A percentile compares a stretch with the other conserved stretches of the same genome.
Conservation (phyloP, 2,888 invertebrate species). For the Oithona nana region DNA sequence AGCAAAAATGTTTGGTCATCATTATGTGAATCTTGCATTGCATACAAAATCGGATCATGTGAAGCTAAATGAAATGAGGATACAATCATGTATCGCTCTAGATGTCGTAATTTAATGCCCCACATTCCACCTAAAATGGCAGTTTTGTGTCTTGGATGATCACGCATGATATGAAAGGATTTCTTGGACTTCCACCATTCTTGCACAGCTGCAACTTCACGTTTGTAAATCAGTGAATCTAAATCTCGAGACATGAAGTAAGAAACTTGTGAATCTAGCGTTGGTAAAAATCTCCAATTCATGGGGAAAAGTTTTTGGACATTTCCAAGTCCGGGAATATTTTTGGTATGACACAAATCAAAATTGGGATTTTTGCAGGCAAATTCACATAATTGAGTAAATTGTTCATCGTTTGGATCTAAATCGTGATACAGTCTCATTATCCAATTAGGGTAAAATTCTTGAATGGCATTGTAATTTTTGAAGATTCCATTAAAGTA, state of each 20-base stretch:
- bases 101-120: slow-evolving; percentile 10
- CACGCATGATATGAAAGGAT: slow-evolving; percentile 9
- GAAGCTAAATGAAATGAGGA: too few relatives aligned
- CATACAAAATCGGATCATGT: too few relatives aligned
- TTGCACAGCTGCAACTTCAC: background rate
- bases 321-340: slow-evolving; percentile 2
- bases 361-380: background rate
- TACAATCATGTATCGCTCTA: too few relatives aligned
- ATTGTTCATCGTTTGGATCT: too few relatives aligned
- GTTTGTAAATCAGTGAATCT: background rate
- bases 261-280: background rate
- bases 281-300: slow-evolving; percentile 7
- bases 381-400: too few relatives aligned
- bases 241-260: background rate
- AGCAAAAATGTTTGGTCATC: too few relatives aligned
- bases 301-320: background rate
- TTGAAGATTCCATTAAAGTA: too few relatives aligned
- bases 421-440: too few relatives aligned
- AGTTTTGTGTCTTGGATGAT: background rate
- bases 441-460: too few relatives aligned
- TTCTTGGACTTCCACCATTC: slow-evolving; percentile 2
- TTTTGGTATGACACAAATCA: background rate
- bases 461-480: too few relatives aligned
- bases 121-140: slow-evolving; percentile 16
- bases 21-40: too few relatives aligned